Conservation (phyloP, 1,140 invertebrate genomes). For the Micrasema minimum region DNA sequence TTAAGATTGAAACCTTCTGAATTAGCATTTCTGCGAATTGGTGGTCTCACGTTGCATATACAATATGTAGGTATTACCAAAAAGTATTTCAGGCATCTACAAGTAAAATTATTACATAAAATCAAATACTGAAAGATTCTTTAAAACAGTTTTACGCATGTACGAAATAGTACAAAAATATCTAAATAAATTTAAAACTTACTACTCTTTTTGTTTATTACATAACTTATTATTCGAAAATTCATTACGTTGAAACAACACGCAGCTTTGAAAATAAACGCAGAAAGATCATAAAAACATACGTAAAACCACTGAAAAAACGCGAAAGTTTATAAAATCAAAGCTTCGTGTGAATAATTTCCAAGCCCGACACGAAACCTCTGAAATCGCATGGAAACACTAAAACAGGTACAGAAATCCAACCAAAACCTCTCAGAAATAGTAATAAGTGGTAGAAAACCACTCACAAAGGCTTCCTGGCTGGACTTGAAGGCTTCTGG, state of each 20-base stretch:
- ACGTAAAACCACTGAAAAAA: neutral
- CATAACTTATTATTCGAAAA: neutral
- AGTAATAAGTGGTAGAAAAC: neutral
- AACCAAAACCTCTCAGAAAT: neutral
- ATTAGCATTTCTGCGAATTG: too few species aligned
- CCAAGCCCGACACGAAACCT: neutral
- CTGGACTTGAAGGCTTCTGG: neutral
- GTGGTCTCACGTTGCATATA: too few species aligned
- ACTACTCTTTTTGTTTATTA: neutral
- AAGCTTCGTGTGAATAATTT: neutral
- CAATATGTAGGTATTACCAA: too few species aligned
- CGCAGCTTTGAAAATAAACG: neutral
- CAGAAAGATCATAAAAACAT: conserved; percentile 8
- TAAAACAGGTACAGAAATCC: neutral
- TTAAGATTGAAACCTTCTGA: too few species aligned
- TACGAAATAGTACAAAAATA: too few species aligned
- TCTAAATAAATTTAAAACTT: too few species aligned
- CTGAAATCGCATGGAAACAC: neutral
- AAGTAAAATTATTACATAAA: too few species aligned
- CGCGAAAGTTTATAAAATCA: neutral
- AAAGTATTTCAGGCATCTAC: too few species aligned
- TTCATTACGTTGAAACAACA: neutral
- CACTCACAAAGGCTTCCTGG: conserved; percentile 2
- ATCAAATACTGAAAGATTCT: too few species aligned
- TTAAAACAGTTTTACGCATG: too few species aligned